Base-by-base conservation (phyloP, 2,113 vertebrate genomes). In the Pteruthius melanotis region DNA sequence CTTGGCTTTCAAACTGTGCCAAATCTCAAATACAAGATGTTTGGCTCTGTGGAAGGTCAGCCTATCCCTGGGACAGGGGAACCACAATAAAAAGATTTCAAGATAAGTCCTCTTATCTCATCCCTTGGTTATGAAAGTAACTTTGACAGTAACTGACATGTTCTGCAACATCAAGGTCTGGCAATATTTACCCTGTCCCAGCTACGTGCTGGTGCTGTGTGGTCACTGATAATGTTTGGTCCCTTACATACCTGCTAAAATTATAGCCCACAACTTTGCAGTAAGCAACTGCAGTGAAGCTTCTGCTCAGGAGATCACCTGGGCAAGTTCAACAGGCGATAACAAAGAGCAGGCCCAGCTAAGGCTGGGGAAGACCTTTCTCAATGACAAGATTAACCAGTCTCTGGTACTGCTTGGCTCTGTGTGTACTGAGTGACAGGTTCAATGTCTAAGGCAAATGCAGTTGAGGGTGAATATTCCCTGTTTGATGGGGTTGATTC, bases 111-210 rank as follows among this genome's bases (percentile, higher is more conserved):
- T 76, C 39, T 90, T 87, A 83, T 91, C 75, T 79, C 37, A 68
- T 35, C 27, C 35, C 39, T 60, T 69, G 31, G 26, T 70, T 76
- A 53, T 91, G 70, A 82, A 86, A 87, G 77, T 63, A 64, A 40
- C 50, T 56, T 45, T 88, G 87, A 81, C 66, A 90, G 24, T 39
- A 69, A 91, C 27, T n/a, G 54, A 65, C 6, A 47, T 23, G 26
- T 76, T 90, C 87, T 83, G 33, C 20, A 94, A 11, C 27, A 72
- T 75, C 79, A 84, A 91, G 81, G 91, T 95, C 89, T 91, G 57
- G 39, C 33, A 88, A 13, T 42, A 47, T 66, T 76, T 91, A 31
- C 17, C 24, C 42, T 71, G 44, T 74, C 39, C 31, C 31, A 87
- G 63, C 33, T 49, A 20, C 33, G 5, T 5, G n/a, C 52, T 87